Base-by-base conservation (phyloP, 2,888 invertebrate species). In the Scaeva pyrastri region DNA sequence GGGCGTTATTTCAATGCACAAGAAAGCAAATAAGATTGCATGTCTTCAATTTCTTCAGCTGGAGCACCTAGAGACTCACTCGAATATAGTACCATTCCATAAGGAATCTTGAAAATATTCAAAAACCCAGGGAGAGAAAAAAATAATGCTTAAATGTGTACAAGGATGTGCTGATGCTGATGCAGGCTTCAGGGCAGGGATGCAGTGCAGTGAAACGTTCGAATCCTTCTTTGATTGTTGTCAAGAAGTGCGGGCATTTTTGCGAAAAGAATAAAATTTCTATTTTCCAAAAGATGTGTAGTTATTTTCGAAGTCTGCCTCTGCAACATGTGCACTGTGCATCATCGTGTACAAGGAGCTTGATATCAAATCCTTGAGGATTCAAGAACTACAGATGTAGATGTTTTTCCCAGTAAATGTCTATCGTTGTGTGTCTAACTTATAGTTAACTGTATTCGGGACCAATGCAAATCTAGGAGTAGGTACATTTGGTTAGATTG, bases 1-100 rank as follows among this genome's bases (percentile, higher is more conserved):
- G 79, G 58, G 62, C 48, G 83, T 74, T 70, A 70, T 79, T 48
- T 60, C 31, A 64, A 74, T 72, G 66, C 72, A n/a, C n/a, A 85
- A 76, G 72, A 58, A 84, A 66, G 43, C 31, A 56, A 79, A 74
- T 71, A 72, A 78, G 62, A 79, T 68, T 39, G 36, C 64, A 26
- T 21, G 66, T 80, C 48, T 83, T 79, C 62, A 39, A 56, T 79
- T 80, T 58, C 71, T 26, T 43, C 50, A 19, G 45, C 31, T 31
- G 58, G n/a, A n/a, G n/a, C n/a, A n/a, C n/a, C n/a, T n/a, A n/a
- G n/a, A n/a, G n/a, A n/a, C n/a, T n/a, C n/a, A n/a, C n/a, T n/a
- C n/a, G n/a, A n/a, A n/a, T n/a, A n/a, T n/a, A n/a, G 64, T 31
- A 74, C 21, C 73, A 16, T 14, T 0, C 0, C 16, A n/a, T 12